These are phyloP conservation scores for Coregonus ussuriensis DNA, from an alignment of 2,797 vertebrate species.

Conservation along the genomic window DNA sequence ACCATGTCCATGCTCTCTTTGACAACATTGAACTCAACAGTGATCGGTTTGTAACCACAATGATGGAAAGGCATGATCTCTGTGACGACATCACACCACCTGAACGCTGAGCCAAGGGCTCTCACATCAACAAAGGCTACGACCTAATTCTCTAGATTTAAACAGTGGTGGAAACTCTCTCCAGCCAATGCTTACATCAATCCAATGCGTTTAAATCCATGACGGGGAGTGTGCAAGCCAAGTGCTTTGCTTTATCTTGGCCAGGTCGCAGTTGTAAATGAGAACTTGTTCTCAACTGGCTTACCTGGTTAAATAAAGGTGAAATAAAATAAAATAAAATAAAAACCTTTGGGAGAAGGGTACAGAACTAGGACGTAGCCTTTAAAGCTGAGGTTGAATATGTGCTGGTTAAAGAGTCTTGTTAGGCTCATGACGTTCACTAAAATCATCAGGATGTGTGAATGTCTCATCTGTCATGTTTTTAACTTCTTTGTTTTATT, in stretches of 20 bases:
- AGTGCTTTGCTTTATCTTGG: no score
- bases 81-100: neutral
- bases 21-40: conserved; percentile 24
- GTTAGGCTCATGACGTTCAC: conserved; percentile 12
- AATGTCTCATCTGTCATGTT: conserved; percentile 46
- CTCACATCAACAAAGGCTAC: conserved; percentile 16
- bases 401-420: conserved; percentile 62
- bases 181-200: neutral
- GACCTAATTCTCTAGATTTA: neutral
- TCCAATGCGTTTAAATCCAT: no score
- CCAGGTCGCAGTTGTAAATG: no score
- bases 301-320: no score
- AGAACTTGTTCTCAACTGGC: no score
- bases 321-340: no score
- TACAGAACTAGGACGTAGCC: neutral
- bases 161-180: neutral
- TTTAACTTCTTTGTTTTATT: neutral
- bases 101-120: conserved; percentile 13
- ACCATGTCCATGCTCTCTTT: conserved; percentile 19
- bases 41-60: conserved; percentile 37
- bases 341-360: neutral
- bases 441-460: conserved; percentile 50
- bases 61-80: conserved; percentile 36
- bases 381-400: conserved; percentile 54
- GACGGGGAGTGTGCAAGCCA: neutral